Conservation (phyloP, 2,888 invertebrate species). For the Pseudococcus longispinus region DNA sequence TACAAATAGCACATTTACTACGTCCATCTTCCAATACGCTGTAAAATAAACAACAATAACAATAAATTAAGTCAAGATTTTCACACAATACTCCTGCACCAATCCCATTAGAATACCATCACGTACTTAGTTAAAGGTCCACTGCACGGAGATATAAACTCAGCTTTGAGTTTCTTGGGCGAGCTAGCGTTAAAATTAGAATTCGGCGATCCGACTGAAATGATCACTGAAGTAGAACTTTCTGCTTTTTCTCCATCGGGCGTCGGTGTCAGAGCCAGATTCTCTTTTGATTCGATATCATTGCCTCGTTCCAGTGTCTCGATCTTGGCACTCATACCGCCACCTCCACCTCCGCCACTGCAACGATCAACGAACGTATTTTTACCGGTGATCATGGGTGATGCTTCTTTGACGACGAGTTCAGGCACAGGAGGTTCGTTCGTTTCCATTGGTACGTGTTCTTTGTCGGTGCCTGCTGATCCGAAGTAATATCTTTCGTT, state of each 20-base stretch:
- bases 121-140: conserved; percentile 63
- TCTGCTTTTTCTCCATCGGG: conserved; percentile 38
- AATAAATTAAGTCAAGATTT: not conserved
- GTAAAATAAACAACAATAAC: conserved; percentile 59
- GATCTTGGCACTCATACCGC: not conserved
- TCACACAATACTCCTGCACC: not conserved
- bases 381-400: not conserved
- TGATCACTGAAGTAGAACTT: conserved; percentile 47
- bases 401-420: not conserved
- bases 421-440: not conserved
- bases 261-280: not conserved
- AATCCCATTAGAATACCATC: not conserved
- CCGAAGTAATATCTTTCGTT: conserved; percentile 48
- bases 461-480: conserved; percentile 25
- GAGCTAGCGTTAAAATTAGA: conserved; percentile 22
- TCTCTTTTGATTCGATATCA: conserved; percentile 40
- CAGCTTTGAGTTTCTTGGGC: conserved; percentile 64
- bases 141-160: conserved; percentile 64
- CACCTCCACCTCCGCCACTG: not conserved
- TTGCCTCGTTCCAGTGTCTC: not conserved
- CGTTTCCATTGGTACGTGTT: conserved; percentile 2
- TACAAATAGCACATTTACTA: conserved; percentile 84
- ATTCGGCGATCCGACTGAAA: conserved; percentile 39
- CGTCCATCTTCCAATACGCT: conserved; percentile 76
- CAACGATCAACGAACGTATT: conserved; percentile 9